Conservation (phyloP, 2,113 vertebrate species). For the Vidua chalybeata region DNA sequence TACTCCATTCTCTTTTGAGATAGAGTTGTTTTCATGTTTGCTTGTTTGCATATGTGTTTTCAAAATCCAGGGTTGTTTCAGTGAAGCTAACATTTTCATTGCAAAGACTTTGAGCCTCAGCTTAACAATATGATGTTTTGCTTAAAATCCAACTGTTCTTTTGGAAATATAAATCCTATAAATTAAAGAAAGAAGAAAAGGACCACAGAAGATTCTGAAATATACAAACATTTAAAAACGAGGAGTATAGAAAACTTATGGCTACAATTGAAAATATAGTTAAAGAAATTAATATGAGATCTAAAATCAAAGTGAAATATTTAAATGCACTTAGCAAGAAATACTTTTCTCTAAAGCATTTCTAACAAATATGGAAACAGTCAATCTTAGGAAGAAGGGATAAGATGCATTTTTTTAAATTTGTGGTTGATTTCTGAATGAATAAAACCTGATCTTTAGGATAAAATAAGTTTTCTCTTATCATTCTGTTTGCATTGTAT, state of each 20-base stretch:
- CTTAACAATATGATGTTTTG: background rate
- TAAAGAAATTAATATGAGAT: background rate
- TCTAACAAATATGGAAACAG: background rate
- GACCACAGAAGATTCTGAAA: background rate
- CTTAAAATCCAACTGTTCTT: background rate
- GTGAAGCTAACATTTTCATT: background rate
- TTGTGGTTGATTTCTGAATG: background rate
- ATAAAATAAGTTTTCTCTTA: background rate
- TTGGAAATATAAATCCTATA: background rate
- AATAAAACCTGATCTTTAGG: background rate
- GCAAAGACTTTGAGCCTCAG: background rate
- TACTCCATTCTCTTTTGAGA: background rate
- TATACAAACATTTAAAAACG: background rate
- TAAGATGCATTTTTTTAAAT: background rate
- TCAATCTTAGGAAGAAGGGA: background rate
- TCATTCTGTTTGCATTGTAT: background rate
- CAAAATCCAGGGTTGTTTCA: background rate
- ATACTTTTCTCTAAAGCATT: background rate
- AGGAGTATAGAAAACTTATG: background rate
- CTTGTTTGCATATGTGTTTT: background rate
- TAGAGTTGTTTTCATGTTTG: background rate
- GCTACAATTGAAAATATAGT: background rate
- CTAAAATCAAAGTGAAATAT: background rate
- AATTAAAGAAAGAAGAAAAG: background rate
- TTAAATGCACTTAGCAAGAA: background rate